Evolutionary conservation across 2,113 vertebrate species (phyloP).

Genomic region (Apus apus): DNA sequence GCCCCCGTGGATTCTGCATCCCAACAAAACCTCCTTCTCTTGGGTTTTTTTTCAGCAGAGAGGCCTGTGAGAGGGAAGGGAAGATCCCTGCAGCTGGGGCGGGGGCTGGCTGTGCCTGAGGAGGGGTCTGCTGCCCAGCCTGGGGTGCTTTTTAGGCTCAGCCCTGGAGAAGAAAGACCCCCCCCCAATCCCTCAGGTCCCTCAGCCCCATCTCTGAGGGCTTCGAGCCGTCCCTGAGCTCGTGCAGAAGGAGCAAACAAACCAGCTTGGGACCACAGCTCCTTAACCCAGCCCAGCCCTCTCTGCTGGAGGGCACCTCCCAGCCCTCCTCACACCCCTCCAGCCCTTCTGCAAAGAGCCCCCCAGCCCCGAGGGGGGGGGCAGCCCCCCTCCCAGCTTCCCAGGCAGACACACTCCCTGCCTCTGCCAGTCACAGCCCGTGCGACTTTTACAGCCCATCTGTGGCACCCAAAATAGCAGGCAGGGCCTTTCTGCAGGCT

Average conservation of each 20-base stretch:
- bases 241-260: accelerated
- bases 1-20: neutral
- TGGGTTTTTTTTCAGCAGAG: neutral
- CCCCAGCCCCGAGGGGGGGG: neutral
- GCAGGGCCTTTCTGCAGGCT: neutral
- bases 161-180: neutral
- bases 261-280: accelerated
- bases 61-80: neutral
- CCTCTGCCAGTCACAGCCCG: neutral
- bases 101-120: accelerated
- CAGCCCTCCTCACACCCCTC: neutral
- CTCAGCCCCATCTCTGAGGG: neutral
- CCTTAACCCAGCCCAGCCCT: neutral
- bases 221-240: accelerated
- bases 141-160: neutral
- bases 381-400: neutral
- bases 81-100: neutral
- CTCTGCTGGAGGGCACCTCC: neutral
- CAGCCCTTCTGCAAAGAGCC: neutral
- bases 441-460: neutral
- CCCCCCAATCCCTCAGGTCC: too few species aligned
- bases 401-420: accelerated
- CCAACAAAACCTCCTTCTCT: neutral
- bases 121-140: neutral
- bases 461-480: neutral